Conservation (phyloP, 2,113 vertebrate genomes). For the Laterallus jamaicensis region DNA sequence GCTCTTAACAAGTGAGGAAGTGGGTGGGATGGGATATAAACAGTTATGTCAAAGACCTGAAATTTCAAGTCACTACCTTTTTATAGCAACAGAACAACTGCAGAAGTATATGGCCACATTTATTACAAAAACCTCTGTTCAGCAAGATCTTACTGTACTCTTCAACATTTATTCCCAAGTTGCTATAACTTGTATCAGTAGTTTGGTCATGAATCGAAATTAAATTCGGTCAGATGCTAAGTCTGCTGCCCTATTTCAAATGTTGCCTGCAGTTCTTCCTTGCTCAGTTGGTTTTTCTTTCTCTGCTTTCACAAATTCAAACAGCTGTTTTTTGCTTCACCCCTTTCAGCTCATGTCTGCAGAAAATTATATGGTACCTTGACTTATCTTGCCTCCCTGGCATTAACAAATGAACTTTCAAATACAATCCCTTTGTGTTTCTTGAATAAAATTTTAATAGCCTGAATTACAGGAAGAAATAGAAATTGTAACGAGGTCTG, state of each 20-base stretch:
- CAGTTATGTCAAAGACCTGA: not conserved
- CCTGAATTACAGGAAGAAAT: not conserved
- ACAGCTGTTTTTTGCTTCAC: not conserved
- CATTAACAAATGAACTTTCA: not conserved
- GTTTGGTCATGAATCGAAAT: not conserved
- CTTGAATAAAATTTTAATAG: not conserved
- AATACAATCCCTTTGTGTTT: not conserved
- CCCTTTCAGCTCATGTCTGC: not conserved
- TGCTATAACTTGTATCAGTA: not conserved
- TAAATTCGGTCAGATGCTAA: not conserved
- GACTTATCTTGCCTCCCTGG: not conserved
- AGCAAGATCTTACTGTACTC: not conserved
- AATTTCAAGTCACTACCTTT: not conserved
- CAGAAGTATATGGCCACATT: rapidly evolving
- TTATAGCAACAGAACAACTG: not conserved
- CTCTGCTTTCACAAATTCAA: not conserved
- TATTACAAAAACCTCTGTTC: not conserved
- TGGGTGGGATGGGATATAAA: not conserved
- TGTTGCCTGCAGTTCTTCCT: not conserved
- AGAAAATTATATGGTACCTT: constrained; percentile 22
- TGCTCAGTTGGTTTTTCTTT: not conserved
- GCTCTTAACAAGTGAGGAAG: not conserved
- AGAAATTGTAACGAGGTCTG: not conserved
- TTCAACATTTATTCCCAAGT: not conserved
- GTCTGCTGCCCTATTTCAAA: not conserved